Evolutionary conservation across 2,888 invertebrate genomes (phyloP).

Genomic region (Anodontia alba): DNA sequence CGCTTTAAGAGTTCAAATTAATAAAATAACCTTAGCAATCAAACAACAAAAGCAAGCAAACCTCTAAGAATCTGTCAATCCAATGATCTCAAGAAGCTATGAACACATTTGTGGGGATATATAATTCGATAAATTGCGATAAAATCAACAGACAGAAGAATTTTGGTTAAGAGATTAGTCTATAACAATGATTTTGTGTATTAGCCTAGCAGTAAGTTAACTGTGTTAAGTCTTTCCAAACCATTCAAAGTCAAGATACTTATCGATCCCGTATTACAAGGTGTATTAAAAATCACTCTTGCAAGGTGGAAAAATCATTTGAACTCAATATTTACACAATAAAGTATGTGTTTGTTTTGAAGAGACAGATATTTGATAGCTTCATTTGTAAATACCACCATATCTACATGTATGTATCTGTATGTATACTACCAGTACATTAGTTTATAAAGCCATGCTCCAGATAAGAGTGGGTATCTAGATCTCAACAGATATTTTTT

Average conservation of each 20-base stretch:
- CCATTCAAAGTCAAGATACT: conserved; percentile 9
- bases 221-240: background rate
- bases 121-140: background rate
- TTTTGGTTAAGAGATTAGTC: background rate
- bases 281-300: background rate
- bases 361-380: background rate
- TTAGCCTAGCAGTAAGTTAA: background rate
- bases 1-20: too few species aligned
- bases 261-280: conserved; percentile 6
- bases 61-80: too few species aligned
- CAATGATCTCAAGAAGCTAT: too few species aligned
- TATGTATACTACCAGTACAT: too few species aligned
- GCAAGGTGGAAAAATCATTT: conserved; percentile 3
- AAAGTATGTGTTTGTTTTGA: background rate
- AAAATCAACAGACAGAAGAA: background rate
- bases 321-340: background rate
- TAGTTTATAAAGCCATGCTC: too few species aligned
- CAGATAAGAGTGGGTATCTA: too few species aligned
- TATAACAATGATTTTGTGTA: background rate
- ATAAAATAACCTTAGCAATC: too few species aligned
- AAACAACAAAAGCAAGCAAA: too few species aligned
- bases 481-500: too few species aligned
- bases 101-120: background rate
- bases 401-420: too few species aligned
- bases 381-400: too few species aligned